Evolutionary conservation across 2,113 vertebrate species (phyloP).

Genomic region (Pleuronectes platessa): DNA sequence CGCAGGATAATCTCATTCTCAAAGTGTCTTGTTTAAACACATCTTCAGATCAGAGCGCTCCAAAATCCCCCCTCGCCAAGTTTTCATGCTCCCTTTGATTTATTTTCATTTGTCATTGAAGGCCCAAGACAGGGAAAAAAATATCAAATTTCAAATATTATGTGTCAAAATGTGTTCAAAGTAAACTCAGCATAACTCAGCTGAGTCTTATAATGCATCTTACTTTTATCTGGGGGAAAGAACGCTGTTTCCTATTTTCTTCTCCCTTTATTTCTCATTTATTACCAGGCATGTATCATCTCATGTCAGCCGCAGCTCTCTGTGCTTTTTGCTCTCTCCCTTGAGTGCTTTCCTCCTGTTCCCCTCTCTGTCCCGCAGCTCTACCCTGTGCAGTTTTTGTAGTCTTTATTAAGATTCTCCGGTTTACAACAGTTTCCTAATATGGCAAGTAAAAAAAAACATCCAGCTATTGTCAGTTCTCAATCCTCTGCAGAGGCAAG

Average conservation of each 20-base stretch:
- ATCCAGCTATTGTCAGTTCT: conserved; percentile 40
- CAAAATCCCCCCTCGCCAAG: neutral
- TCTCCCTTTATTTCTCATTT: conserved; percentile 55
- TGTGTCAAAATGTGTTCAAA: conserved; percentile 55
- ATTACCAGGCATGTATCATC: conserved; percentile 65
- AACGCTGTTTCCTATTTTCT: conserved; percentile 41
- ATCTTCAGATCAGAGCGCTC: conserved; percentile 18
- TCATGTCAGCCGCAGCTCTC: conserved; percentile 51
- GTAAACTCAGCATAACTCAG: conserved; percentile 43
- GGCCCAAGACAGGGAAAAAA: conserved; percentile 20
- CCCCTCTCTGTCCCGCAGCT: conserved; percentile 24
- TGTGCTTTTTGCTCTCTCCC: conserved; percentile 34
- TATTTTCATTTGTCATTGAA: conserved; percentile 43
- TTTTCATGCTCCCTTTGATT: conserved; percentile 35
- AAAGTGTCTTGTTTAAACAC: conserved; percentile 23
- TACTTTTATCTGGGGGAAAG: conserved; percentile 53
- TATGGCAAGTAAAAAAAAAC: conserved; percentile 45
- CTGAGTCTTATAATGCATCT: conserved; percentile 41
- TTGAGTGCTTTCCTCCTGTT: conserved; percentile 37
- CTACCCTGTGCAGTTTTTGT: conserved; percentile 17
- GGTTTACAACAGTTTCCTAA: conserved; percentile 50
- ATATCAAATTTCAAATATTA: conserved; percentile 47
- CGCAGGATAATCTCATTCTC: neutral
- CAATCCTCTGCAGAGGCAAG: conserved; percentile 46
- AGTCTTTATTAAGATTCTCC: conserved; percentile 44